Conservation (phyloP, 53 echinoderm and acorn worm genomes). For the Pentamera pediparva region DNA sequence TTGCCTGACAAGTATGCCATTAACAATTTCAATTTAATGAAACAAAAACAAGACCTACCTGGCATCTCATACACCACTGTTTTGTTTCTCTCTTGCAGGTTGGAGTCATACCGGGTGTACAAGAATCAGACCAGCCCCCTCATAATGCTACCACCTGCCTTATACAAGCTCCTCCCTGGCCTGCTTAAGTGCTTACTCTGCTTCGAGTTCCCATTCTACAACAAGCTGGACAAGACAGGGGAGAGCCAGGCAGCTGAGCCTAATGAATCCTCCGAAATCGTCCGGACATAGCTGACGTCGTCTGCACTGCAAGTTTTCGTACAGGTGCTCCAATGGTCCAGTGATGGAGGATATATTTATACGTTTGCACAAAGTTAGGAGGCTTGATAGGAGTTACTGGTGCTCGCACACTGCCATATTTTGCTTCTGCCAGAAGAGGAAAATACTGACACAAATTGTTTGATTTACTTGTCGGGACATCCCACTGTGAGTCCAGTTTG, state of each 20-base stretch:
- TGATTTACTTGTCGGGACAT: too few species aligned
- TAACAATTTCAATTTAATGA: not conserved
- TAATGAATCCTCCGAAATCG: not conserved
- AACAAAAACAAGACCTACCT: too few species aligned
- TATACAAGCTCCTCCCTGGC: constrained; percentile 45
- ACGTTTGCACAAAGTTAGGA: too few species aligned
- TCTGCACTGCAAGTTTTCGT: not conserved
- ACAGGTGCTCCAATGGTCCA: too few species aligned
- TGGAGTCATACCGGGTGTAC: constrained; percentile 58
- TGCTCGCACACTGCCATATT: too few species aligned
- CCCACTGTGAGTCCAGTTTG: too few species aligned
- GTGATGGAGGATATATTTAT: too few species aligned
- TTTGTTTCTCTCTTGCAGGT: constrained; percentile 25
- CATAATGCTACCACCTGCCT: constrained; percentile 47
- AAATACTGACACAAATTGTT: too few species aligned
- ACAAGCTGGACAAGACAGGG: constrained; percentile 1
- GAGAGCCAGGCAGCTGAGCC: not conserved
- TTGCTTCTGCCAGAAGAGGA: too few species aligned
- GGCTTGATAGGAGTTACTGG: too few species aligned
- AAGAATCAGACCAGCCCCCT: constrained; percentile 73
- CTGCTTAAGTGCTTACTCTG: constrained; percentile 62
- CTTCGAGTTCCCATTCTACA: constrained; percentile 85
- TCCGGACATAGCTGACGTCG: not conserved
- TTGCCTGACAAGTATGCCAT: not conserved
- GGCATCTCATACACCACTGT: too few species aligned